phyloP scores from a whole-genome alignment of 2,888 invertebrate genomes.

The Punctoribates punctum region DNA sequence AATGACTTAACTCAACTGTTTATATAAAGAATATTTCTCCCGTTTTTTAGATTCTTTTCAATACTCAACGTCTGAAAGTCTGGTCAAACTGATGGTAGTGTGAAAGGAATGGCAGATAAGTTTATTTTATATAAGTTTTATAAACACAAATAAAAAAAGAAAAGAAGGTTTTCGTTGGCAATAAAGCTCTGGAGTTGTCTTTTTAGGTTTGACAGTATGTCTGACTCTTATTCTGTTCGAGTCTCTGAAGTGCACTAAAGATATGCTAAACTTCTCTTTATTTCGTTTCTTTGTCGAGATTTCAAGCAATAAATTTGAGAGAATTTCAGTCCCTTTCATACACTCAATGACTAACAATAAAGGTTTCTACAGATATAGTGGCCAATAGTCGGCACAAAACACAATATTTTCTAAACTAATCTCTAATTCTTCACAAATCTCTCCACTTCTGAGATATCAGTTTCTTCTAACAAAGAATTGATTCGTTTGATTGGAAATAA shows the following conservation, averaged over 20 bases:
- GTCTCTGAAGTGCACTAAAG: slow-evolving; percentile 5
- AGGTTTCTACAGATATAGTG: too few species aligned
- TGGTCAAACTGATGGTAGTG: not conserved
- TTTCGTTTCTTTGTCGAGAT: not conserved
- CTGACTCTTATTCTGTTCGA: not conserved
- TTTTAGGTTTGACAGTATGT: slow-evolving; percentile 10
- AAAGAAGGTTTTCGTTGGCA: not conserved
- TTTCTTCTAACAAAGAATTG: too few species aligned
- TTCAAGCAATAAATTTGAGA: slow-evolving; percentile 12
- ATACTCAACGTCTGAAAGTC: not conserved
- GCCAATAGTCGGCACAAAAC: too few species aligned
- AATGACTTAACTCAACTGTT: slow-evolving; percentile 9
- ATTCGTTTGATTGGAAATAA: too few species aligned
- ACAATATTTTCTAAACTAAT: too few species aligned
- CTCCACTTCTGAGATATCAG: too few species aligned
- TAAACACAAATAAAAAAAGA: not conserved
- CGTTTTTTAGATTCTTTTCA: not conserved
- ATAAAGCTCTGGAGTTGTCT: slow-evolving; percentile 9
- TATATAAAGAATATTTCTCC: not conserved
- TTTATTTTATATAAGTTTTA: slow-evolving; percentile 2
- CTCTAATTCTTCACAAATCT: too few species aligned
- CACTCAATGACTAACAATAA: not conserved
- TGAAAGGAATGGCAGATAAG: slow-evolving; percentile 15
- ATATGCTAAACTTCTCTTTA: slow-evolving; percentile 4
- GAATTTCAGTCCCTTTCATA: slow-evolving; percentile 8